These are phyloP conservation scores for Eptatretus burgeri DNA, from an alignment of 2,113 vertebrate genomes.

Conservation along the genomic window DNA sequence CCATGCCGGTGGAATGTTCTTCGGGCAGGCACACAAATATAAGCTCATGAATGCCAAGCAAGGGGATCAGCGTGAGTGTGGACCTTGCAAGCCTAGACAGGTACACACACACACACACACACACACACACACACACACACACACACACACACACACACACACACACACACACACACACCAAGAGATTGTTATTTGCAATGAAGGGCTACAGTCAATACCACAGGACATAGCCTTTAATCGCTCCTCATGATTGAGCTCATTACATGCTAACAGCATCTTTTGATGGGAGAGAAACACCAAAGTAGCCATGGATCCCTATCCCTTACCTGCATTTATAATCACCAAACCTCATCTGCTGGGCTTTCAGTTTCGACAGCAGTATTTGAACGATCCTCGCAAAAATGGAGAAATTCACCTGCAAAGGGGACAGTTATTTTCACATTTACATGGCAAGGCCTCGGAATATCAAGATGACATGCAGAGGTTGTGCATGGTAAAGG, in stretches of 20 bases:
- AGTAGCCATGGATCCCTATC: background rate
- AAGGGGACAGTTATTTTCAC: constrained; percentile 7
- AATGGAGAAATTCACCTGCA: constrained; percentile 67
- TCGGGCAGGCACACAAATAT: constrained; percentile 44
- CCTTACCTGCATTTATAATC: constrained; percentile 81
- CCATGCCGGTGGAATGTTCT: constrained; percentile 35
- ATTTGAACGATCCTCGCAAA: constrained; percentile 70
- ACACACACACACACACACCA: background rate
- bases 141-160: background rate
- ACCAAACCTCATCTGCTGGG: constrained; percentile 50
- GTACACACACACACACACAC: background rate
- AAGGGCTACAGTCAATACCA: no score
- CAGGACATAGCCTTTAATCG: no score
- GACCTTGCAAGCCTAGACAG: constrained; percentile 42
- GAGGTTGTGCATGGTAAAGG: no score
- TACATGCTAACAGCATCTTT: background rate
- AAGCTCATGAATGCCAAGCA: constrained; percentile 66
- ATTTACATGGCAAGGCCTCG: no score
- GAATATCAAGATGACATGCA: no score
- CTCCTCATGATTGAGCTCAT: background rate
- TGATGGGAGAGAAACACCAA: background rate
- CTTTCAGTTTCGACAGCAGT: constrained; percentile 66
- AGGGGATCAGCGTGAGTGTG: constrained; percentile 52
- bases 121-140: background rate
- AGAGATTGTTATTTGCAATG: background rate